phyloP scores from a whole-genome alignment of 2,797 vertebrate genomes.

The Xiphophorus birchmanni region DNA sequence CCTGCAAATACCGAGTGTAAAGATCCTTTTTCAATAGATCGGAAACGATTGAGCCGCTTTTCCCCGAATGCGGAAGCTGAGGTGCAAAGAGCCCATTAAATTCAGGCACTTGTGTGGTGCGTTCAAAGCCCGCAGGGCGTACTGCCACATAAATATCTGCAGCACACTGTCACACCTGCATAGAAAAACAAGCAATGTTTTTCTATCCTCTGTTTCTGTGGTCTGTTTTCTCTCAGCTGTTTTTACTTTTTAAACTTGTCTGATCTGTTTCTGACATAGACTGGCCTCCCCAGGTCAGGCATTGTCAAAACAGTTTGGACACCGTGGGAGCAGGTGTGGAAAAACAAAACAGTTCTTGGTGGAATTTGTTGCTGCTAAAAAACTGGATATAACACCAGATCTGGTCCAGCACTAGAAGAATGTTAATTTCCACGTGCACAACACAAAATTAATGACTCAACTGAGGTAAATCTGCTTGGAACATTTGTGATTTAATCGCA shows the following conservation, averaged over 20 bases:
- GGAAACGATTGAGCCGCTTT: too few species aligned
- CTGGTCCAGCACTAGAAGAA: neutral
- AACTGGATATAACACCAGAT: neutral
- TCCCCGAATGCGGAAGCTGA: too few species aligned
- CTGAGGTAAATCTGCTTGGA: neutral
- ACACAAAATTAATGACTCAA: neutral
- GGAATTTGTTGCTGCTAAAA: neutral
- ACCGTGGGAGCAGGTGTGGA: neutral
- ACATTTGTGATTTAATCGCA: neutral
- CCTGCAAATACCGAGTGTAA: too few species aligned
- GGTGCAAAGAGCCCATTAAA: too few species aligned
- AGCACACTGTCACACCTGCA: neutral
- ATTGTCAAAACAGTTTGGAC: neutral
- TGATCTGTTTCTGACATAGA: neutral
- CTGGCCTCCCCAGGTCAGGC: neutral
- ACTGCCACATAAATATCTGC: neutral
- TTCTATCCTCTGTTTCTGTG: neutral
- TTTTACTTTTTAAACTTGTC: neutral
- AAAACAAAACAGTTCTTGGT: neutral
- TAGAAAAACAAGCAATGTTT: neutral
- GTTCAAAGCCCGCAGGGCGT: too few species aligned
- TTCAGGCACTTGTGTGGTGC: too few species aligned
- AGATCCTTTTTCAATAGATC: too few species aligned
- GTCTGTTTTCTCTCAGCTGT: neutral
- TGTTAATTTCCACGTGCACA: neutral